A percentile compares a stretch with the other conserved stretches of the same genome.
phyloP scores from a whole-genome alignment of 2,113 vertebrate genomes.

The Paedocypris sp. region DNA sequence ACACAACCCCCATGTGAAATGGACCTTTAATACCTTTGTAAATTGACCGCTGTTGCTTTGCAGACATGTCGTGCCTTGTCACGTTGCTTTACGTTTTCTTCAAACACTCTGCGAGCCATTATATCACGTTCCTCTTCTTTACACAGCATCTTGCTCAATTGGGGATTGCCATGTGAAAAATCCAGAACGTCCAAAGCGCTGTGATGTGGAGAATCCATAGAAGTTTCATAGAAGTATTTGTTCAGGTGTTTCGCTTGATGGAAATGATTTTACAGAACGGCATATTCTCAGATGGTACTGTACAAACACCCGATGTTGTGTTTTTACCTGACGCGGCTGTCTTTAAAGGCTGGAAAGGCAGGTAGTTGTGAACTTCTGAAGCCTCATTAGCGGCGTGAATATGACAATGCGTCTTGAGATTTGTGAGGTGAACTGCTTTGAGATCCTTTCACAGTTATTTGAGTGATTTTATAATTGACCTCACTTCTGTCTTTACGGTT shows the following conservation, averaged over 20 bases:
- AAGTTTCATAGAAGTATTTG: no score
- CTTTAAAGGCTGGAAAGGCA: no score
- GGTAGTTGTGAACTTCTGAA: no score
- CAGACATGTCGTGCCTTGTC: conserved; percentile 25
- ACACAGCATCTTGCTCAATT: not conserved
- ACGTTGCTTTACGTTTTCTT: not conserved
- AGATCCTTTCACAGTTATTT: not conserved
- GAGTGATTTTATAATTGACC: not conserved
- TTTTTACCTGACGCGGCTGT: no score
- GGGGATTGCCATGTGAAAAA: not conserved
- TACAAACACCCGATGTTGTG: no score
- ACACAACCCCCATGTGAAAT: conserved; percentile 16
- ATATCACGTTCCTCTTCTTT: conserved; percentile 6
- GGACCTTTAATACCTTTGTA: conserved; percentile 18
- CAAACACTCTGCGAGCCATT: not conserved
- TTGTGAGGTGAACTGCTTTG: not conserved
- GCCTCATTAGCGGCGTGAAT: no score
- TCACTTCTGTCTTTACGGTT: not conserved
- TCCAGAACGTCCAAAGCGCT: no score
- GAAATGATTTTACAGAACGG: not conserved
- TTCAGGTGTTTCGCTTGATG: not conserved
- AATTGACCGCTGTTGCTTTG: conserved; percentile 5
- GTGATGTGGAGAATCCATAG: no score
- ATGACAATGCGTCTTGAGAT: not conserved
- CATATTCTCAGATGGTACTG: not conserved